phyloP scores from a whole-genome alignment of 1,140 invertebrate species.

The Drosophila triauraria region DNA sequence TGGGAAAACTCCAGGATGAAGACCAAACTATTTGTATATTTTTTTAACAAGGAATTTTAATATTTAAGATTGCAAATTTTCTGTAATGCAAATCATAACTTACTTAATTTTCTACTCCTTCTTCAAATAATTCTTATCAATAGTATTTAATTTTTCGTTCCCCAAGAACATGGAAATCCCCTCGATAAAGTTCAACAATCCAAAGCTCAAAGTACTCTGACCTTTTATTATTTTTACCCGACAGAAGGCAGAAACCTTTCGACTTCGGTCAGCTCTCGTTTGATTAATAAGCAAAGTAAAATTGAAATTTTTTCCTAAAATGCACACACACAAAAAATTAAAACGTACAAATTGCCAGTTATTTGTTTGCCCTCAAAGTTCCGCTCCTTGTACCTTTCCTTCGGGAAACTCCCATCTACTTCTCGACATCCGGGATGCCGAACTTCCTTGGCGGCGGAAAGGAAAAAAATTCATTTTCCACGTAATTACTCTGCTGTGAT shows the following conservation, averaged over 20 bases:
- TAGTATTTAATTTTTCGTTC: background rate
- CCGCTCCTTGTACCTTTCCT: slow-evolving; percentile 60
- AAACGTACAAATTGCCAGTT: slow-evolving; percentile 84
- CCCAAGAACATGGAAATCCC: too few relatives aligned
- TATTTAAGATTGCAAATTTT: background rate
- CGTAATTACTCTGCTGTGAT: slow-evolving; percentile 85
- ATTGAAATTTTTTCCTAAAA: slow-evolving; percentile 64
- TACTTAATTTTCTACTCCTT: background rate
- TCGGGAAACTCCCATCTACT: slow-evolving; percentile 22
- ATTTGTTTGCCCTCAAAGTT: slow-evolving; percentile 70
- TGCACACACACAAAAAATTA: slow-evolving; percentile 76
- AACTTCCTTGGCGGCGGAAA: slow-evolving; percentile 37
- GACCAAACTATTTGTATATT: too few relatives aligned
- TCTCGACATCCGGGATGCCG: slow-evolving; percentile 15
- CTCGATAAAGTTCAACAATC: slow-evolving; percentile 3
- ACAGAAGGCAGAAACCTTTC: slow-evolving; percentile 9
- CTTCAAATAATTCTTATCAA: too few relatives aligned
- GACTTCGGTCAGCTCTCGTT: slow-evolving; percentile 29
- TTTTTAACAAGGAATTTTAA: background rate
- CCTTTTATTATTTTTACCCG: slow-evolving; percentile 1
- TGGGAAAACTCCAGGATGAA: too few relatives aligned
- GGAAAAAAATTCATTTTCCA: slow-evolving; percentile 84
- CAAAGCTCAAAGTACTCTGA: slow-evolving; percentile 7
- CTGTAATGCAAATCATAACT: background rate
- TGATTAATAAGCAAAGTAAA: slow-evolving; percentile 84